Percentiles rank a stretch among this genome's conserved stretches.
Conservation (phyloP, 2,113 vertebrate species). For the Gnathonemus longibarbis region DNA sequence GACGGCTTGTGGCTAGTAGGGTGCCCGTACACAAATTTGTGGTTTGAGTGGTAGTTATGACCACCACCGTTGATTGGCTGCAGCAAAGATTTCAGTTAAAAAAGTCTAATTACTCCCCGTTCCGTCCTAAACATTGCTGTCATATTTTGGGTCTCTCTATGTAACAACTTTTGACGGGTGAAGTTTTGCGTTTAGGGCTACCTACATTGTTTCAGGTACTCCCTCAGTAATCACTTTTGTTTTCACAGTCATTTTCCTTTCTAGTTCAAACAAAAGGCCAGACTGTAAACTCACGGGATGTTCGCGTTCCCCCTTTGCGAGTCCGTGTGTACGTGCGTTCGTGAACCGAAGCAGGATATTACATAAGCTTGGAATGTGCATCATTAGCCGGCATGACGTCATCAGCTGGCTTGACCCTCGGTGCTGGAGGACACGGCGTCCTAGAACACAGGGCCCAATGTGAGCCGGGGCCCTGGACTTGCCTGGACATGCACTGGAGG, state of each 20-base stretch:
- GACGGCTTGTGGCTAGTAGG: neutral
- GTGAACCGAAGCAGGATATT: neutral
- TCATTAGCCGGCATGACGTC: neutral
- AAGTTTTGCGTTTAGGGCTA: neutral
- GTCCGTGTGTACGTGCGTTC: neutral
- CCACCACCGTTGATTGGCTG: neutral
- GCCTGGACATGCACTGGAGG: neutral
- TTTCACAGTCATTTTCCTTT: neutral
- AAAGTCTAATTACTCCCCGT: neutral
- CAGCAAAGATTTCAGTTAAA: neutral
- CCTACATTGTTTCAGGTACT: neutral
- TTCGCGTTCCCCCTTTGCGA: neutral
- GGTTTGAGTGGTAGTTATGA: neutral
- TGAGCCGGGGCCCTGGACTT: neutral
- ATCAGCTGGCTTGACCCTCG: neutral
- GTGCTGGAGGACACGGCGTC: neutral
- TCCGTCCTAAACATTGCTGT: neutral
- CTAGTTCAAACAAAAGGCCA: neutral
- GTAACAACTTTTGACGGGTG: neutral
- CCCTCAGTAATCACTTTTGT: neutral
- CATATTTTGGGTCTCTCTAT: neutral
- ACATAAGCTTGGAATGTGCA: neutral
- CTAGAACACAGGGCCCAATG: neutral
- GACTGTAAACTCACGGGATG: neutral
- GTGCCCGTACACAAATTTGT: neutral